phyloP scores from a whole-genome alignment of 2,797 vertebrate genomes.

The Aplochiton taeniatus region DNA sequence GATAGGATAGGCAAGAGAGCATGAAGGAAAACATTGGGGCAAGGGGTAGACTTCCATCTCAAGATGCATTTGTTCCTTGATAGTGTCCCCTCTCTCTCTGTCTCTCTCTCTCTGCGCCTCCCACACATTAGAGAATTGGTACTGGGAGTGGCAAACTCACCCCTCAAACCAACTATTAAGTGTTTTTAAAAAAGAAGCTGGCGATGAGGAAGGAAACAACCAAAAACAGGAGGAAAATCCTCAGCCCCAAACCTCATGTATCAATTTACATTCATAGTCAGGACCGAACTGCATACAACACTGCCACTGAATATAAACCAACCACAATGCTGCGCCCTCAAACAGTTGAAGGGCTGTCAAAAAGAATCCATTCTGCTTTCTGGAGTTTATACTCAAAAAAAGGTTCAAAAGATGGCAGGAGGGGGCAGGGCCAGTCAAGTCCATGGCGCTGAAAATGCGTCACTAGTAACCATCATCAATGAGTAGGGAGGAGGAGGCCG shows the following conservation, averaged over 20 bases:
- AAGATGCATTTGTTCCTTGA: conserved; percentile 28
- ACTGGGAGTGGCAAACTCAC: not conserved
- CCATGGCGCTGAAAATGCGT: too few relatives aligned
- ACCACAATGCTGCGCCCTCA: conserved; percentile 49
- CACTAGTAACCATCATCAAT: too few relatives aligned
- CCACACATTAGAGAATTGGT: too few relatives aligned
- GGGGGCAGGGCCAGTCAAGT: too few relatives aligned
- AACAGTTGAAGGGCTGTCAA: conserved; percentile 21
- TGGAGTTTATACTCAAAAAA: too few relatives aligned
- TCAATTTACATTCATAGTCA: conserved; percentile 75
- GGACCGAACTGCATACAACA: conserved; percentile 51
- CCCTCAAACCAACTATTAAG: not conserved
- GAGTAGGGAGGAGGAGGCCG: too few relatives aligned
- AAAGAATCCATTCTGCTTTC: conserved; percentile 36
- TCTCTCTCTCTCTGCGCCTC: too few relatives aligned
- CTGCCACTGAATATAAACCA: conserved; percentile 23
- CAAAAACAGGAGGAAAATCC: conserved; percentile 1
- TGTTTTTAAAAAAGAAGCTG: not conserved
- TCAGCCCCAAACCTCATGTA: not conserved
- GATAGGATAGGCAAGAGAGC: conserved; percentile 38
- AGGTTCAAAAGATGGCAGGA: too few relatives aligned
- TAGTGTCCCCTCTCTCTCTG: too few relatives aligned
- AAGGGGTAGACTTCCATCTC: conserved; percentile 21
- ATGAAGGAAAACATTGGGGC: not conserved
- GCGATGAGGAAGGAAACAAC: conserved; percentile 25